phyloP scores from a whole-genome alignment of 1,140 invertebrate species.

The Lysiphlebus fabarum region DNA sequence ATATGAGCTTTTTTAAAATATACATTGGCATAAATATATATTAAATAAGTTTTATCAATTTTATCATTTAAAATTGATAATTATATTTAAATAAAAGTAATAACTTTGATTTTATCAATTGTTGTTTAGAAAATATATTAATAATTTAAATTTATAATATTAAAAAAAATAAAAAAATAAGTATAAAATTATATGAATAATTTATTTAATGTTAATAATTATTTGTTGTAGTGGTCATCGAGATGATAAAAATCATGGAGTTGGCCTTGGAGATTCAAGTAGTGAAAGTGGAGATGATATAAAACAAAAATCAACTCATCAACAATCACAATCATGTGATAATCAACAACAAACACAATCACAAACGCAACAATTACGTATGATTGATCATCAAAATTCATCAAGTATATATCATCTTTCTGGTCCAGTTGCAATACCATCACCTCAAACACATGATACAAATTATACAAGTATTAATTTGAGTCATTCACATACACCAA shows the following conservation, averaged over 20 bases:
- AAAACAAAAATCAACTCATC: constrained; percentile 38
- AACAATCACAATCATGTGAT: constrained; percentile 35
- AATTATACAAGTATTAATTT: constrained; percentile 31
- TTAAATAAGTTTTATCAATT: too few relatives aligned
- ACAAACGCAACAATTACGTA: constrained; percentile 38
- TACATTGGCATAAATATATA: too few relatives aligned
- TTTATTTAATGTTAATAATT: background rate
- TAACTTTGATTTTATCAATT: too few relatives aligned
- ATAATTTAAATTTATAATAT: too few relatives aligned
- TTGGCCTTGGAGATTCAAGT: constrained; percentile 46
- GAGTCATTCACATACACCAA: constrained; percentile 43
- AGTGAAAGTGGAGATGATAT: constrained; percentile 52
- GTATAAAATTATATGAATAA: too few relatives aligned
- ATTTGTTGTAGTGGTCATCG: constrained; percentile 44
- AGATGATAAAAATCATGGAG: constrained; percentile 49
- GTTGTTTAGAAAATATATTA: too few relatives aligned
- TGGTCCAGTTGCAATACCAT: constrained; percentile 49
- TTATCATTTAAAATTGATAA: too few relatives aligned
- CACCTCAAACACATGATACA: constrained; percentile 44
- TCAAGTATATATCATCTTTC: constrained; percentile 57
- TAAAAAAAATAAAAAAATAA: too few relatives aligned
- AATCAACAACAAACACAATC: constrained; percentile 30
- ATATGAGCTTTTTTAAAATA: too few relatives aligned
- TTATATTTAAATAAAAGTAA: too few relatives aligned
- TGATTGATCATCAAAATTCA: constrained; percentile 45